phyloP scores from a whole-genome alignment of 2,888 invertebrate genomes.

The Oeneis ivallda region DNA sequence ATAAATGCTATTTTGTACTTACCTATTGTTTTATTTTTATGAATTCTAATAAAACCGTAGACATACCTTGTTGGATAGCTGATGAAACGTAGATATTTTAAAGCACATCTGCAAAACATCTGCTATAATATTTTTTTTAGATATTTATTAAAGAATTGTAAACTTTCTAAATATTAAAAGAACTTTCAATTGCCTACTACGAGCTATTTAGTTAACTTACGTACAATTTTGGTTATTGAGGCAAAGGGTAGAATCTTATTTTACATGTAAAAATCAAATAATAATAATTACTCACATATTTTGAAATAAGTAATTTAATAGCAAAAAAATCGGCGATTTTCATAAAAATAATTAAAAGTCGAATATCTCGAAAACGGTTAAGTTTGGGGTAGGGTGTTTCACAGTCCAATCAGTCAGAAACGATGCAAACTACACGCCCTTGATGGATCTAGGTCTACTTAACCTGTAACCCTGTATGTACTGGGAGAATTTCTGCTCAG shows the following conservation, averaged over 20 bases:
- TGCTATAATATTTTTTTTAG: neutral
- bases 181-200: neutral
- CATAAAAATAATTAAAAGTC: too few species aligned
- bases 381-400: too few species aligned
- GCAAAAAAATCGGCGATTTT: neutral
- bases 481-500: too few species aligned
- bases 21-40: too few species aligned
- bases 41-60: neutral
- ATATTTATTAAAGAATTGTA: neutral
- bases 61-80: neutral
- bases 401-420: too few species aligned
- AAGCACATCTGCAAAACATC: neutral
- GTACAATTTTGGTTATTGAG: neutral
- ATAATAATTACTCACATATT: neutral
- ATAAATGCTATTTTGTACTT: too few species aligned
- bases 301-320: neutral
- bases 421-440: too few species aligned
- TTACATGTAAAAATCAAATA: neutral
- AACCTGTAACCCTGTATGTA: too few species aligned
- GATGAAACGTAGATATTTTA: conserved; percentile 1
- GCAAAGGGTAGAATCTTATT: neutral
- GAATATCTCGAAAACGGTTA: too few species aligned
- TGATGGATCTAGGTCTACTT: too few species aligned
- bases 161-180: neutral
- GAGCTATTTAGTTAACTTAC: neutral